phyloP scores from a whole-genome alignment of 2,888 invertebrate species.

The Acanthococcus lagerstroemiae region DNA sequence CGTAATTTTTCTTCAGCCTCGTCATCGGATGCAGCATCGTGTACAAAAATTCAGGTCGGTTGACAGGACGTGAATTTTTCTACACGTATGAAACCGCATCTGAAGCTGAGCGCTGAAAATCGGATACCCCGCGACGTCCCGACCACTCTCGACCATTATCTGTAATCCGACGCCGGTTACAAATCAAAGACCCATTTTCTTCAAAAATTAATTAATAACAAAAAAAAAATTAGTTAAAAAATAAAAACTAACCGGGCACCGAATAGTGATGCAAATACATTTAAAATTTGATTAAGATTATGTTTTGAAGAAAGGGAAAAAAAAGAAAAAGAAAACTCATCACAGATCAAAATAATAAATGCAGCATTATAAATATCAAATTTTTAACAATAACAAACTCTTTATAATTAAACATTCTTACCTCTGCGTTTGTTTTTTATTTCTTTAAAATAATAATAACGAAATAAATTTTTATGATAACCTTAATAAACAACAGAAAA shows the following conservation, averaged over 20 bases:
- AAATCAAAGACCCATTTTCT: background rate
- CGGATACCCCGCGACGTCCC: too few species aligned
- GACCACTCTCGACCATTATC: too few species aligned
- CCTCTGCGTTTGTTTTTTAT: conserved; percentile 31
- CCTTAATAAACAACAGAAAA: conserved; percentile 18
- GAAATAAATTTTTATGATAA: conserved; percentile 19
- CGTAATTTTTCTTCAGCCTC: too few species aligned
- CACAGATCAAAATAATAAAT: conserved; percentile 31
- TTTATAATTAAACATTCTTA: conserved; percentile 28
- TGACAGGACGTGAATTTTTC: too few species aligned
- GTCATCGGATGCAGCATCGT: too few species aligned
- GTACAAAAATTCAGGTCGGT: too few species aligned
- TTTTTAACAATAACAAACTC: conserved; percentile 30
- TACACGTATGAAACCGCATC: too few species aligned
- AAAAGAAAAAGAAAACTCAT: conserved; percentile 23
- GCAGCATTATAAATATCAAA: conserved; percentile 31
- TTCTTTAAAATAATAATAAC: conserved; percentile 28
- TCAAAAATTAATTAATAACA: background rate
- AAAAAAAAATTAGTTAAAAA: conserved; percentile 15
- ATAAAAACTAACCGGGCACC: conserved; percentile 24
- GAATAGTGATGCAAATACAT: conserved; percentile 30
- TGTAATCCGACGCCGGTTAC: background rate
- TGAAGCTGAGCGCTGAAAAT: too few species aligned
- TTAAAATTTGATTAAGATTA: conserved; percentile 30
- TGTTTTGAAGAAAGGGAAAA: conserved; percentile 27